Conservation (phyloP, 1,140 invertebrate species). For the Propsilocerus akamusi region DNA sequence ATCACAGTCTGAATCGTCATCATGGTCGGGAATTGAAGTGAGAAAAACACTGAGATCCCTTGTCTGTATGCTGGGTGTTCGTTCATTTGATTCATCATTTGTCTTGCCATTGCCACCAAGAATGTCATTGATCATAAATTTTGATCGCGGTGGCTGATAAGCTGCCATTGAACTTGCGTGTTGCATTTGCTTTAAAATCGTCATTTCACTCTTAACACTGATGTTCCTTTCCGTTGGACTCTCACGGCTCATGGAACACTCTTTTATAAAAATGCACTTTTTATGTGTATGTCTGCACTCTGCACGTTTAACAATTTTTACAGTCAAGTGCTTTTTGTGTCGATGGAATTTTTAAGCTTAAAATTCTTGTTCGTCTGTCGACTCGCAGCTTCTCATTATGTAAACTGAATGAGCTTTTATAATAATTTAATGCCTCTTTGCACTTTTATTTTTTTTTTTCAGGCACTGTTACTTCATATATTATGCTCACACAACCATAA, state of each 20-base stretch:
- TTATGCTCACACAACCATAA: constrained; percentile 1
- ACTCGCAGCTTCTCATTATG: not conserved
- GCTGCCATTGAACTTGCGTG: constrained; percentile 18
- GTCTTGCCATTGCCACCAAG: constrained; percentile 32
- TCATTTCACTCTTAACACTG: not conserved
- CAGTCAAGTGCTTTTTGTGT: not conserved
- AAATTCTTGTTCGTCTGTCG: not conserved
- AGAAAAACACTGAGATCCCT: not conserved
- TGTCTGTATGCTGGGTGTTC: not conserved
- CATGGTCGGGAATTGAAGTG: not conserved
- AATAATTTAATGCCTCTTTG: constrained; percentile 2
- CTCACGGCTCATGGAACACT: not conserved
- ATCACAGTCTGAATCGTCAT: not conserved
- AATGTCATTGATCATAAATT: constrained; percentile 66
- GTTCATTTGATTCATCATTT: not conserved
- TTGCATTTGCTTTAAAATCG: not conserved
- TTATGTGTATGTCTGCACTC: too few species aligned
- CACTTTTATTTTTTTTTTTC: not conserved
- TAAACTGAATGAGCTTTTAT: not conserved
- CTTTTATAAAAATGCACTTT: too few species aligned
- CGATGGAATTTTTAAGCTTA: not conserved
- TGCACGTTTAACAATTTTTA: too few species aligned
- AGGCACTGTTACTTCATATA: not conserved
- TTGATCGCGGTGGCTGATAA: constrained; percentile 40
- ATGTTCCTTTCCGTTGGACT: not conserved